Base-by-base conservation (phyloP, 2,888 invertebrate species). In the Harmothoe impar region DNA sequence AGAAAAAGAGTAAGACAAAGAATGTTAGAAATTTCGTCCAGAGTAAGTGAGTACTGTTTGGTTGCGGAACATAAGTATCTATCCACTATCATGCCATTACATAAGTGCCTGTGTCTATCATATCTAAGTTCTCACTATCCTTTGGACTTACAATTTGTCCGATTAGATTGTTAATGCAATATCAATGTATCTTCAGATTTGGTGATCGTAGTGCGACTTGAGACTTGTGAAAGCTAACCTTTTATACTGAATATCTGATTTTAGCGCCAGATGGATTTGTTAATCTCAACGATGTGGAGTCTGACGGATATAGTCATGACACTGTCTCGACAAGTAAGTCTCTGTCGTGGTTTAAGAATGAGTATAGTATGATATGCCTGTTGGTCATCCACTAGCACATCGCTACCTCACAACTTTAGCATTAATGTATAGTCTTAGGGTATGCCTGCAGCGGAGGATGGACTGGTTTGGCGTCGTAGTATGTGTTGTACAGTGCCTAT, bases 241-340 rank as follows among this genome's bases (percentile, higher is more conserved):
- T 62, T 62, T 7, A 62, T 62, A n/a, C 62, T n/a, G 62, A 62
- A 43, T 43, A 43, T 81, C 12, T 81, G 43, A 86, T 54, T 86
- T 54, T 86, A 86, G 86, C 86, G 12, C 54, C 86, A 54, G 86
- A 86, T 86, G 86, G 86, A 86, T 86, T 86, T 86, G 86, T 86
- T 56, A 86, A 52, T 86, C 86, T 86, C 15, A 86, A 86, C 86
- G 86, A 86, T 29, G 86, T 54, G 54, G 86, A 86, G 54, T 86
- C 86, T 31, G 86, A 86, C 86, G 54, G 54, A 0, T 52, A 31
- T 31, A 86, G 86, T 31, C 86, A 86, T 86, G 86, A 86, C 86
- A 86, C 86, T 15, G 54, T 54, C 52, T 86, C 86, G 0, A 86
- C 86, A 86, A 86, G 86, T 86, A 86, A 86, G 86, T 86, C 23